These are phyloP conservation scores for Euzetes globulus DNA, from an alignment of 2,888 invertebrate genomes.

Conservation along the genomic window DNA sequence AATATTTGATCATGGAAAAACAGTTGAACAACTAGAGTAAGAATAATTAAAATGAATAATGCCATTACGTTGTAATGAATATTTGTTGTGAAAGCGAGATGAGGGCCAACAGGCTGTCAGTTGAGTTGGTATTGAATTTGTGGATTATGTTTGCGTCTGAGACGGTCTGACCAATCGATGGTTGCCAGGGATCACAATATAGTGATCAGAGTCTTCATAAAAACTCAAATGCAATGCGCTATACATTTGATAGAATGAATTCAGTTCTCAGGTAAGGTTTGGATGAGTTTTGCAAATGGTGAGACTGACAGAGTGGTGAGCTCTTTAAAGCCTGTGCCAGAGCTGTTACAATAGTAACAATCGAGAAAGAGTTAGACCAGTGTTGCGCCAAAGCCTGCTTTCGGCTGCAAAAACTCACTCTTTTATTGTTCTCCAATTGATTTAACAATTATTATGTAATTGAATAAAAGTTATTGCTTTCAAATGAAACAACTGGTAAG, in stretches of 20 bases:
- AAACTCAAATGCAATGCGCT: not conserved
- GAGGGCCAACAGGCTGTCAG: not conserved
- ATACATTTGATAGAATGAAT: slow-evolving; percentile 20
- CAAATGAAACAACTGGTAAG: not conserved
- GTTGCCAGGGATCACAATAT: slow-evolving; percentile 7
- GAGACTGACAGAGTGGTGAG: not conserved
- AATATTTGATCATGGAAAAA: too few species aligned
- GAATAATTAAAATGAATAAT: too few species aligned
- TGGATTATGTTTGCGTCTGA: not conserved
- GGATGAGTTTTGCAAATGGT: slow-evolving; percentile 21
- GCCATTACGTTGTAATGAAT: too few species aligned
- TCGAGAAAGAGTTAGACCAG: not conserved
- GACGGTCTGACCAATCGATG: not conserved
- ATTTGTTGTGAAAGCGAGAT: too few species aligned
- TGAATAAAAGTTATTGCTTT: not conserved
- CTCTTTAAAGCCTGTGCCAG: not conserved
- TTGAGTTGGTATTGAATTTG: not conserved
- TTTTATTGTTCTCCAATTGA: not conserved
- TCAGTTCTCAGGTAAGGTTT: slow-evolving; percentile 12
- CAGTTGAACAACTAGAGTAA: too few species aligned
- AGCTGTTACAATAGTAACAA: not conserved
- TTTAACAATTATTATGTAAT: not conserved
- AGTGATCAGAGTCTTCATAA: not conserved
- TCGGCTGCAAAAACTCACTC: slow-evolving; percentile 13
- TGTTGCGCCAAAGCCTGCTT: slow-evolving; percentile 27